Base-by-base conservation (phyloP, 1,140 invertebrate genomes). In the Drosophila parabipectinata region DNA sequence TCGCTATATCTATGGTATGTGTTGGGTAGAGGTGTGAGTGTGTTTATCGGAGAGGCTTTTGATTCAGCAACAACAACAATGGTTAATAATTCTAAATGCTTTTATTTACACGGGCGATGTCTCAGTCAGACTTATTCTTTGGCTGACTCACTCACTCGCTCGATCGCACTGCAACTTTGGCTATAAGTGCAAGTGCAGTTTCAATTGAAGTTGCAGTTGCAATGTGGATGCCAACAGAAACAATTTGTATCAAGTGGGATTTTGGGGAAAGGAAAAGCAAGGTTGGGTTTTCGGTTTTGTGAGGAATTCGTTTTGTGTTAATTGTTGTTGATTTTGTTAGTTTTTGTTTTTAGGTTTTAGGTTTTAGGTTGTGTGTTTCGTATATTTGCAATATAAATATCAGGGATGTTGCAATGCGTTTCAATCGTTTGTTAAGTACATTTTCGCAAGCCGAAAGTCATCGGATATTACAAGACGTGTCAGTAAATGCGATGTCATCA, bases 401-500 rank as follows among this genome's bases (percentile, higher is more conserved):
- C 9, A 30, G 15, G 39, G 26, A 18, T 21, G 39, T 57, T 57
- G 55, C 26, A 47, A 28, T 12, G 52, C 37, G 41, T 48, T 90
- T 90, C 79, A 90, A 83, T 90, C 88, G 64, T 90, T 91, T 34
- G 84, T 91, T 66, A 89, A 80, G 64, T 85, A 83, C 79, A 91
- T 91, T 79, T 89, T 89, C 68, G 80, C 77, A 82, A 91, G 90
- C 87, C 90, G 90, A 91, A 91, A 91, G 77, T 91, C 90, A 76
- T 91, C 90, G 87, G 90, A 80, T 79, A 91, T 91, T 75, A 91
- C 85, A 89, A 91, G 90, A 83, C 80, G 81, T 79, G 90, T 91
- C 63, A 91, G 67, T 77, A 91, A 79, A 91, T 91, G 90, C 90
- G 87, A 91, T 89, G 90, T 91, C 90, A 91, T 91, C 90, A 91